Evolutionary conservation across 2,888 invertebrate species (phyloP).

Genomic region (Seladonia tumulorum): DNA sequence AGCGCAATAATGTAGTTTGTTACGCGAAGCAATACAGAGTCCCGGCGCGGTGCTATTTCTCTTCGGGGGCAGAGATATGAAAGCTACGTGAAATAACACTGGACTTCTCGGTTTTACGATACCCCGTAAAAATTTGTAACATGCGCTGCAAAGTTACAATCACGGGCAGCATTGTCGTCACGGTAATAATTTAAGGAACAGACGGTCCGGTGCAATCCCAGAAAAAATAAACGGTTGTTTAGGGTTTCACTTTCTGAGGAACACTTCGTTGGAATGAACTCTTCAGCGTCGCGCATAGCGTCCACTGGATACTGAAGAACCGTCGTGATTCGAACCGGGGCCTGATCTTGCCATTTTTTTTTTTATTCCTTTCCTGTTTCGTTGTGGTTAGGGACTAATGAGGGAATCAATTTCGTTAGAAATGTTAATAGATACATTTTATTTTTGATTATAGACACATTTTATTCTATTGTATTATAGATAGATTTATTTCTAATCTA

Average conservation of each 20-base stretch:
- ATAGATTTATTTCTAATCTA: too few species aligned
- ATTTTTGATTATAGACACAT: too few species aligned
- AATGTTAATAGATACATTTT: too few species aligned
- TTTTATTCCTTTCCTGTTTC: too few species aligned
- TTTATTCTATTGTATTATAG: too few species aligned
- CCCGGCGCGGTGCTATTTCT: not conserved
- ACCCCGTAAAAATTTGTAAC: conserved; percentile 39
- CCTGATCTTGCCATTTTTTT: too few species aligned
- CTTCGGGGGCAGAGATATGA: conserved; percentile 14
- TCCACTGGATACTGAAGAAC: not conserved
- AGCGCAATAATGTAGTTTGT: conserved; percentile 36
- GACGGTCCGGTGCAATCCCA: not conserved
- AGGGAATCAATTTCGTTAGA: too few species aligned
- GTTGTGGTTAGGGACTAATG: too few species aligned
- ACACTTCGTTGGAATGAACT: not conserved
- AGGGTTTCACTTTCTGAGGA: not conserved
- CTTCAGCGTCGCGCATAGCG: not conserved
- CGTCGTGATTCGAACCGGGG: not conserved
- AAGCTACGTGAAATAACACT: conserved; percentile 14
- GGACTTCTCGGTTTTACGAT: conserved; percentile 27
- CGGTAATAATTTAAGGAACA: not conserved
- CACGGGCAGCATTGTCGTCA: not conserved
- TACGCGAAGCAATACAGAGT: conserved; percentile 26
- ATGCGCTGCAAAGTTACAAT: conserved; percentile 7
- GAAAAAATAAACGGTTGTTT: not conserved